Base-by-base conservation (phyloP, 2,797 vertebrate genomes). In the Crocodylus rhombifer region DNA sequence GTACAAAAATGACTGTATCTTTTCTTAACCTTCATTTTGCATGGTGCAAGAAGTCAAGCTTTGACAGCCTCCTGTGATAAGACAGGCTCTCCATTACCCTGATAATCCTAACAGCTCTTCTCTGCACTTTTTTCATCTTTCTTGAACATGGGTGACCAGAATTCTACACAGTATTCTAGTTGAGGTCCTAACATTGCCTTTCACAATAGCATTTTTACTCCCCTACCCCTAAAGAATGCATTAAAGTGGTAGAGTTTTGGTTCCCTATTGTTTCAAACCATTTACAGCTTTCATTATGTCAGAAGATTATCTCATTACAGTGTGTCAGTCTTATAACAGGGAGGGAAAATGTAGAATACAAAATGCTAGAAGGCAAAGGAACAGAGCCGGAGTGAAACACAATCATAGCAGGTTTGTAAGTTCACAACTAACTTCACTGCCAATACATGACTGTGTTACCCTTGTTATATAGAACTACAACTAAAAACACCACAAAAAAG, bases 401-500 rank as follows among this genome's bases (percentile, higher is more conserved):
- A 0, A n/a, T 16, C 64, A n/a, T 25, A 7, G 5, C 23, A 77
- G 80, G 81, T 20, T 18, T 62, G 63, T 74, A 86, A 89, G 56
- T 23, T 88, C 84, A 74, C 71, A 88, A 73, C 4, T 79, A 62
- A 42, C 26, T 56, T 11, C 28, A 61, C 26, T 82, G 30, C n/a
- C 33, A 58, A 65, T 28, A 86, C 42, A 62, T 86, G 11, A 33
- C 60, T 94, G 55, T 2, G 2, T 7, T 76, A 77, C 17, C 15
- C 28, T 62, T 86, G 26, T 91, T 87, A n/a, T 85, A 78, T 90
- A 28, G 82, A 58, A 74, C 33, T 28, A 23, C 5, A 77, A 51
- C 36, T 87, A 85, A 82, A 96, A 89, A 79, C 83, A 12, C 81
- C 86, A 75, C 64, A 85, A 86, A 94, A 67, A 84, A 58, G 28